Base-by-base conservation (phyloP, 2,797 vertebrate genomes). In the Sebastes jordani region DNA sequence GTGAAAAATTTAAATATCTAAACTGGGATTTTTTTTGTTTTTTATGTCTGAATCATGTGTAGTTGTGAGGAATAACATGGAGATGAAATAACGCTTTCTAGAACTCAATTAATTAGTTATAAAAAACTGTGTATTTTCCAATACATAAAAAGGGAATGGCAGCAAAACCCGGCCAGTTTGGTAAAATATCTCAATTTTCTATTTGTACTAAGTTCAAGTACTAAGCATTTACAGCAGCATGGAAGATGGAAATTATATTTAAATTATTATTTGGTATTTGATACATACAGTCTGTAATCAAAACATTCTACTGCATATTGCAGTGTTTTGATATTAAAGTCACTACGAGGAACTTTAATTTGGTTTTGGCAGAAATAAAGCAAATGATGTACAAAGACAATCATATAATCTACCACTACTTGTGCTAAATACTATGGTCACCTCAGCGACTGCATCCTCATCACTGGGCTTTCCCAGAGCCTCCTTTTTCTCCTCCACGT, bases 391-490 rank as follows among this genome's bases (percentile, higher is more conserved):
- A 7, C 3, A 22, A 59, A 78, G 6, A 62, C 9, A 72, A 18
- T 30, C 6, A 16, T 23, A 16, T 18, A 27, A 81, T 71, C 73
- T 78, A 88, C 16, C 22, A 75, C 74, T 81, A 90, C 60, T 66
- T 42, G 46, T 82, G 69, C 86, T 89, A 88, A 30, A 67, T 63
- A 62, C 82, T 89, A 87, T 49, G 69, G 83, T 96, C 94, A 96
- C 94, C 94, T 96, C 91, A 94, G 93, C 93, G 61, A 88, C 85
- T 77, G 91, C 64, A 86, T 97, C 95, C 83, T 92, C 81, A 10
- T 81, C 89, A 84, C 84, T 93, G 20, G 92, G 42, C 89, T 93
- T 95, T 85, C 86, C 89, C 66, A 89, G 22, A 86, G 85, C 72
- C 52, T 87, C 87, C 67, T 70, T 71, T 81, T 88, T 93, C 76